phyloP scores from a whole-genome alignment of 2,797 vertebrate species.

The Eidolon dupreanum region DNA sequence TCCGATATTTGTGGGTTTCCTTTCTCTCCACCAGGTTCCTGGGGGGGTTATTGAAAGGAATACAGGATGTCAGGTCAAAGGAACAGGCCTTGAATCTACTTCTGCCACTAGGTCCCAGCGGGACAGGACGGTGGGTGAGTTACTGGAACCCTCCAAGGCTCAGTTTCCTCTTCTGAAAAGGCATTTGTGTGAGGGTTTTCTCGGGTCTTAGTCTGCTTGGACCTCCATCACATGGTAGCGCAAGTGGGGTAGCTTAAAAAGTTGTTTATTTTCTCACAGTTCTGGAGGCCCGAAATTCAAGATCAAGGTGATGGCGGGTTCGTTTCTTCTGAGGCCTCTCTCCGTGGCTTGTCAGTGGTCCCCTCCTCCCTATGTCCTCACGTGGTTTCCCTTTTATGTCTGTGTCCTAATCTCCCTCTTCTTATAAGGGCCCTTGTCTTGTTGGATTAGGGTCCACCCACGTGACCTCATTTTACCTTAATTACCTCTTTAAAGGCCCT shows the following conservation, averaged over 20 bases:
- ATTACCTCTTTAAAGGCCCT: neutral
- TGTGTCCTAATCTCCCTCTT: neutral
- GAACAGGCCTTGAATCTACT: neutral
- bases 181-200: neutral
- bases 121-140: neutral
- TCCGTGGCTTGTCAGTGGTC: neutral
- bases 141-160: neutral
- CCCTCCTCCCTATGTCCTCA: neutral
- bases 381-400: accelerated
- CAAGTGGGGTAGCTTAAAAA: neutral
- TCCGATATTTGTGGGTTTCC: accelerated
- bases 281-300: neutral
- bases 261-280: neutral
- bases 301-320: neutral
- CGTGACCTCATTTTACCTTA: neutral
- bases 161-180: neutral
- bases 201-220: accelerated
- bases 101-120: neutral
- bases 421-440: neutral
- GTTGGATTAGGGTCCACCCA: no score
- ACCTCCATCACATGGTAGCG: accelerated
- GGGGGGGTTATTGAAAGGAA: neutral
- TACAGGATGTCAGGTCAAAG: neutral
- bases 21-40: neutral
- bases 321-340: neutral